phyloP scores from a whole-genome alignment of 2,113 vertebrate genomes.

The Columba janthina region DNA sequence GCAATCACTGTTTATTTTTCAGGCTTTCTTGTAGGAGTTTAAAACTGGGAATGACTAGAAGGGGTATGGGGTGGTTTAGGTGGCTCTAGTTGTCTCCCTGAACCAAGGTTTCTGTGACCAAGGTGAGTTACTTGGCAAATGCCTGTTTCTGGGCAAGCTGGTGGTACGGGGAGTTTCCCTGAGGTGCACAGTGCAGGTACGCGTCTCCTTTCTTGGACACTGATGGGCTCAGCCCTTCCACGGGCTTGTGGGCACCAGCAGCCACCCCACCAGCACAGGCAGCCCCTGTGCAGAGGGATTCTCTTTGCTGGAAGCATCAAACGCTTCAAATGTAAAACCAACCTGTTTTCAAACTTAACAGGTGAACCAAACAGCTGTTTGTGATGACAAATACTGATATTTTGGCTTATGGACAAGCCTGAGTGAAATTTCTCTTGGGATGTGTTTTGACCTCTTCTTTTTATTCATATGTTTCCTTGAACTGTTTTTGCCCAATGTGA shows the following conservation, averaged over 20 bases:
- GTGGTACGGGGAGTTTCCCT: background rate
- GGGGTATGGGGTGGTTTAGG: background rate
- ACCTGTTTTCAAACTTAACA: background rate
- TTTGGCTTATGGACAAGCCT: background rate
- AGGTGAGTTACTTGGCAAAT: background rate
- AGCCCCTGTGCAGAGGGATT: background rate
- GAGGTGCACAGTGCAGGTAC: fast-evolving
- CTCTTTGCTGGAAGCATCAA: background rate
- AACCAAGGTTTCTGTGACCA: background rate
- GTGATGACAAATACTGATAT: background rate
- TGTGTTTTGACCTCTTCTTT: background rate
- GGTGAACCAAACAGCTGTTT: background rate
- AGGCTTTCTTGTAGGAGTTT: background rate
- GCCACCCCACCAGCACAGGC: background rate
- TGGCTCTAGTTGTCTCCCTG: background rate
- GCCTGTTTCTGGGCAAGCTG: background rate
- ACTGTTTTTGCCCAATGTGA: fast-evolving
- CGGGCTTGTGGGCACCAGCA: background rate
- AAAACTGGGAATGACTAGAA: background rate
- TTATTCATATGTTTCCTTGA: background rate
- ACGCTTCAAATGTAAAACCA: background rate
- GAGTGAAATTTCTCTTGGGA: background rate
- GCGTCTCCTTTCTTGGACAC: background rate
- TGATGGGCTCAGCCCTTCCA: background rate
- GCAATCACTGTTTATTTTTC: background rate